phyloP scores from a whole-genome alignment of 2,797 vertebrate genomes.

The Margarornis squamiger region DNA sequence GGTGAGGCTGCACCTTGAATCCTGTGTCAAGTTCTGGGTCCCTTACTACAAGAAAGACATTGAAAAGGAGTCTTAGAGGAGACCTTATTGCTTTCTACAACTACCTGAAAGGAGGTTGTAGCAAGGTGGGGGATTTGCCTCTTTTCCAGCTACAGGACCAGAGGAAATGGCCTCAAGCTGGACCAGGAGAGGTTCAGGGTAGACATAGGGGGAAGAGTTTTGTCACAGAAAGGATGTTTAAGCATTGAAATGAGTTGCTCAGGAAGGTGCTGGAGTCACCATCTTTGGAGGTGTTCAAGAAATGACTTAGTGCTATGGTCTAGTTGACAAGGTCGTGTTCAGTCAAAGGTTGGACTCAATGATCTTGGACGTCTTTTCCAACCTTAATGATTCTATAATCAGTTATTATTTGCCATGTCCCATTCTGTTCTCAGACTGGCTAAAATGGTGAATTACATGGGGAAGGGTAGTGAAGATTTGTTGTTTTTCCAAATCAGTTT shows the following conservation, averaged over 20 bases:
- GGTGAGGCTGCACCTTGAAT: no score
- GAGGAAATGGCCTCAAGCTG: background rate
- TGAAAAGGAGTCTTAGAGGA: no score
- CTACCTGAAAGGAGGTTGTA: background rate
- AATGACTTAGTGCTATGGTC: background rate
- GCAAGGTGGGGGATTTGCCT: background rate
- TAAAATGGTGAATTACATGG: background rate
- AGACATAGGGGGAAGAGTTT: background rate
- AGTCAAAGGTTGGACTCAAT: background rate
- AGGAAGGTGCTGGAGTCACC: background rate
- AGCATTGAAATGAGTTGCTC: background rate
- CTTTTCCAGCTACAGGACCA: background rate
- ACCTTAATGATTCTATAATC: background rate
- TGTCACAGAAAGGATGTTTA: background rate
- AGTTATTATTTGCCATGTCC: background rate
- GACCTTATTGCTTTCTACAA: background rate
- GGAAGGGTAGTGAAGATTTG: background rate
- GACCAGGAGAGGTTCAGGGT: background rate
- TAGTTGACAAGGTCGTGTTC: background rate
- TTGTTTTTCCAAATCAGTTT: background rate
- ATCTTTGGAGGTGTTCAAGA: background rate
- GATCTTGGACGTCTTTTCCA: background rate
- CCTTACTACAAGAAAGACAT: no score
- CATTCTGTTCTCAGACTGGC: background rate
- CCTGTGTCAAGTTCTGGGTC: no score